These are phyloP conservation scores for Bombus turneri DNA, from an alignment of 1,140 invertebrate species.

Conservation along the genomic window DNA sequence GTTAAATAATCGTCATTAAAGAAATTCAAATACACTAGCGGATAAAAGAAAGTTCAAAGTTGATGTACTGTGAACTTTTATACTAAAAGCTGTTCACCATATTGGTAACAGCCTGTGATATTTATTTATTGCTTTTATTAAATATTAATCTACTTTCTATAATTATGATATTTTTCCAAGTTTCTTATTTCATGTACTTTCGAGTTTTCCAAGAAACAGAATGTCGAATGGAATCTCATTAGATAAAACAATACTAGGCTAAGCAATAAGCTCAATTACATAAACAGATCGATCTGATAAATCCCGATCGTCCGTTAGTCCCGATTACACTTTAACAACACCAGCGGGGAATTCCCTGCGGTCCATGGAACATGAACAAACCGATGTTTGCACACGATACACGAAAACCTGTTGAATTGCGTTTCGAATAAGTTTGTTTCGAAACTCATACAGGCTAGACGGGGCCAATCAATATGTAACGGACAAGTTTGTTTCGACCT, in stretches of 20 bases:
- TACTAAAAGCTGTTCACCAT: no score
- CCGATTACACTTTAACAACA: conserved; percentile 54
- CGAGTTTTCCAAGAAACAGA: not conserved
- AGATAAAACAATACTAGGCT: not conserved
- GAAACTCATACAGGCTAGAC: conserved; percentile 60
- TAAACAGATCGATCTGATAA: not conserved
- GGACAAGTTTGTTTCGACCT: conserved; percentile 61
- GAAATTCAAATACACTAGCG: no score
- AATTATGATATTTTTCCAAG: no score
- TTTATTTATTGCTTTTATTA: no score
- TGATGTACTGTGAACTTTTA: no score
- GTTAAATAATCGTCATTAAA: no score
- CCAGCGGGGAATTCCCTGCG: conserved; percentile 42
- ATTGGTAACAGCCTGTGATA: no score
- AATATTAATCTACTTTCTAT: not conserved
- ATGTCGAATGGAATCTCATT: not conserved
- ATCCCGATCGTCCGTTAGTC: not conserved
- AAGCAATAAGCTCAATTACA: not conserved
- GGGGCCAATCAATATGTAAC: conserved; percentile 67
- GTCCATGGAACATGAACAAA: conserved; percentile 64
- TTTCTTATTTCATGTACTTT: no score
- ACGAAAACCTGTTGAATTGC: conserved; percentile 70
- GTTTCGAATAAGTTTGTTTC: conserved; percentile 67
- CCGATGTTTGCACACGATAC: conserved; percentile 63
- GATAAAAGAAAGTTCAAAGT: no score